Evolutionary conservation across 2,888 invertebrate species (phyloP).

Genomic region (Litoditis marina): DNA sequence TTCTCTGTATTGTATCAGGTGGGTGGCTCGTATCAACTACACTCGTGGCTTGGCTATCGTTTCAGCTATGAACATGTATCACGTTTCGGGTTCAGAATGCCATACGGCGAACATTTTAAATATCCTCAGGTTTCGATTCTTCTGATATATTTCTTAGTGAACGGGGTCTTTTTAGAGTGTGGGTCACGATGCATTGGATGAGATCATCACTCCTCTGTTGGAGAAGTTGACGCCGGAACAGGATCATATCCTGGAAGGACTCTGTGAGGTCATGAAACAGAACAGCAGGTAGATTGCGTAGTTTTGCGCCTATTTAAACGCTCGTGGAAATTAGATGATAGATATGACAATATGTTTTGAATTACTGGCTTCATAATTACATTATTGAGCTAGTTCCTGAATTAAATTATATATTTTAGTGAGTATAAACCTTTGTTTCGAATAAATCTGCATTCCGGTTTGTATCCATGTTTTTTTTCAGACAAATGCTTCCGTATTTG

Average conservation of each 20-base stretch:
- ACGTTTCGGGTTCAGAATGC: no score
- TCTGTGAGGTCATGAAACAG: constrained; percentile 93
- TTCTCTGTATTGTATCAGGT: constrained; percentile 87
- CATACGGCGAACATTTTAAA: no score
- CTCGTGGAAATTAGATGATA: no score
- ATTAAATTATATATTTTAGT: background rate
- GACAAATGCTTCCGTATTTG: constrained; percentile 87
- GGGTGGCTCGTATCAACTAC: background rate
- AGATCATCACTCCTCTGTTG: constrained; percentile 88
- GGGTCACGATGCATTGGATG: constrained; percentile 87
- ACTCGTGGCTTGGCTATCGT: background rate
- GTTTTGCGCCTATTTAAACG: no score
- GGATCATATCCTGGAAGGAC: constrained; percentile 88
- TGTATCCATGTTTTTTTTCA: no score
- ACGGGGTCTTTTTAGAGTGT: constrained; percentile 67
- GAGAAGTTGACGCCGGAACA: constrained; percentile 75
- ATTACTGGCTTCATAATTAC: no score
- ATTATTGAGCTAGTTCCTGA: no score
- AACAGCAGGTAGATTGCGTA: constrained; percentile 70
- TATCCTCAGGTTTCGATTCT: no score
- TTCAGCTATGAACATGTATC: no score
- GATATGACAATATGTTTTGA: no score
- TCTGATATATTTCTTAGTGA: no score
- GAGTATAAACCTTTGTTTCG: background rate
- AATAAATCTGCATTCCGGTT: constrained; percentile 5